A percentile compares a stretch with the other conserved stretches of the same genome.
Evolutionary conservation across 2,888 invertebrate species (phyloP).

Genomic region (Oligia fasciuncula): DNA sequence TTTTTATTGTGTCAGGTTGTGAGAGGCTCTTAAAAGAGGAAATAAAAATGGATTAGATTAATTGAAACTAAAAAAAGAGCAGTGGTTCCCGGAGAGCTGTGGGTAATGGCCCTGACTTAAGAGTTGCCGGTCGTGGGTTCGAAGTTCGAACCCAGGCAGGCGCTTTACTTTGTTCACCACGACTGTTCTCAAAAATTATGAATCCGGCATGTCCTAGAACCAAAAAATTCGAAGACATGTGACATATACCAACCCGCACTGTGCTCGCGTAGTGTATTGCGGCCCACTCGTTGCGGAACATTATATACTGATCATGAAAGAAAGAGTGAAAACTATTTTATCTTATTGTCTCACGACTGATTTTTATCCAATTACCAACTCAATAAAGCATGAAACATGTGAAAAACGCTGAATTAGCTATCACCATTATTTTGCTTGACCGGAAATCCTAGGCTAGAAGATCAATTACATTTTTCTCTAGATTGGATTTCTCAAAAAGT

Average conservation of each 20-base stretch:
- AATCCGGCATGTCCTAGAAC: too few species aligned
- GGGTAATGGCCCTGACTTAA: too few species aligned
- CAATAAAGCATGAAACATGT: neutral
- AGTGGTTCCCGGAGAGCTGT: too few species aligned
- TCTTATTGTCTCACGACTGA: neutral
- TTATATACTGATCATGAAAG: too few species aligned
- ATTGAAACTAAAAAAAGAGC: neutral
- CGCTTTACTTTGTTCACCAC: too few species aligned
- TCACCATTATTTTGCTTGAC: neutral
- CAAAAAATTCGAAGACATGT: too few species aligned
- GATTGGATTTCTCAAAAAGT: neutral
- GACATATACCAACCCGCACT: too few species aligned
- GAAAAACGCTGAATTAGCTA: neutral
- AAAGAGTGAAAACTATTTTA: neutral
- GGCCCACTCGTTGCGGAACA: too few species aligned
- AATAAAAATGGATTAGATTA: conserved; percentile 12
- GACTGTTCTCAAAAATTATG: too few species aligned
- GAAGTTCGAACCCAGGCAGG: too few species aligned
- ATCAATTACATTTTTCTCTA: neutral
- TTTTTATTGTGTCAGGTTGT: conserved; percentile 46
- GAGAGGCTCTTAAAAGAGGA: conserved; percentile 14
- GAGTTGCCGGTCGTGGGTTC: too few species aligned
- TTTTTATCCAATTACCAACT: neutral
- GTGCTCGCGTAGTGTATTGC: too few species aligned
- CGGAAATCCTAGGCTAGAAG: neutral